Base-by-base conservation (phyloP, 2,888 invertebrate genomes). In the Coelinius sp. region DNA sequence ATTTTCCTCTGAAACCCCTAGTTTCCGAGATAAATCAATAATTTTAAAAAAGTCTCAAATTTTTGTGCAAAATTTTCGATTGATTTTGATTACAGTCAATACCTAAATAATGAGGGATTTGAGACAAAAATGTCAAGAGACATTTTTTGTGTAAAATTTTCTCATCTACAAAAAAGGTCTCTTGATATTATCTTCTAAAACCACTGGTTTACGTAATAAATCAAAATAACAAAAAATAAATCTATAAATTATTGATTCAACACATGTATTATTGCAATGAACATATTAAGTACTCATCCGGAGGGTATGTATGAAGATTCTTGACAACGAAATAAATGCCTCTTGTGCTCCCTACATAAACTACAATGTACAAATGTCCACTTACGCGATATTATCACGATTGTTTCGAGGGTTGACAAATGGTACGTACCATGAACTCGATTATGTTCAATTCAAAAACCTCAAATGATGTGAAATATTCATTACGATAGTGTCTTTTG, bases 281-380 rank as follows among this genome's bases (percentile, higher is more conserved):
- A 53, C 14, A 53, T 14, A 53, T 24, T 49, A 49, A 22, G 25
- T 31, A 56, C 27, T 56, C 31, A 56, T 56, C 31, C 56, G 31
- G 14, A 56, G 56, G 56, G 64, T n/a, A 71, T 68, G 65, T 62
- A 68, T 67, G 49, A 27, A 67, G 31, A 56, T 56, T 68, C 41
- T 31, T 46, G 68, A 68, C 74, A 74, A 71, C 68, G 62, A 66
- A 74, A 74, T 71, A 65, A 74, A 74, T 71, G 71, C 65, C 59
- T 68, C 52, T 25, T 24, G 24, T 52, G n/a, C 12, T 22, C 56
- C 27, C 17, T 2, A 17, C 66, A 56, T 25, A 44, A 31, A 44
- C n/a, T n/a, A n/a, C 73, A 64, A 73, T 73, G 46, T 71, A 71
- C 71, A 65, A 53, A 53, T 17, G 35, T 49, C 66, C 69, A 53